These are phyloP conservation scores for Myotis davidii DNA, from an alignment of 2,113 vertebrate species.

Conservation along the genomic window DNA sequence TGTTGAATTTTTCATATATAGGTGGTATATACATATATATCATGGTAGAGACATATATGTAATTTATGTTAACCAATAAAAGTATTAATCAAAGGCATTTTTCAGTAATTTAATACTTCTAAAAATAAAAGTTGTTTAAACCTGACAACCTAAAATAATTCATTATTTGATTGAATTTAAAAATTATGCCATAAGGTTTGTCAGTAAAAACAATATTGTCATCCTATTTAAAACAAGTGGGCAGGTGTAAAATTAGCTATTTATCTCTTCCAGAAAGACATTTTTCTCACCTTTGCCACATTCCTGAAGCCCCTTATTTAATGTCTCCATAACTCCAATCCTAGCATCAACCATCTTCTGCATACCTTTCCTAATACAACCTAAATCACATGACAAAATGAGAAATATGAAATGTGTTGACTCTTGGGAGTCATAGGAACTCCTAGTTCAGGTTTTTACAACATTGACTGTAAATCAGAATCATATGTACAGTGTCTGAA, in stretches of 20 bases:
- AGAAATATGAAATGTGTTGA: neutral
- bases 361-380: neutral
- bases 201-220: neutral
- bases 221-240: neutral
- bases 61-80: neutral
- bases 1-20: neutral
- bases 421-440: neutral
- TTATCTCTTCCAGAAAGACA: neutral
- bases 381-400: neutral
- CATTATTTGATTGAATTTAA: slow-evolving; percentile 8
- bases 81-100: neutral
- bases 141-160: neutral
- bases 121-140: neutral
- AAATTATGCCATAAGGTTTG: neutral
- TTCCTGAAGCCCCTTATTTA: neutral
- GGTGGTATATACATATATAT: neutral
- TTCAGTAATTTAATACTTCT: neutral
- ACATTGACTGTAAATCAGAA: neutral
- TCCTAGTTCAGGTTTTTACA: neutral
- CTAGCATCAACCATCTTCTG: neutral
- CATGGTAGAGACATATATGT: neutral
- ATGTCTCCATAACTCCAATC: neutral
- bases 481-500: neutral
- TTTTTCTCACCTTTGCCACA: neutral
- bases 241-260: neutral